Percentiles rank a stretch among this genome's conserved stretches.
Conservation (phyloP, 2,888 invertebrate species). For the Sinhomidia bicolor region DNA sequence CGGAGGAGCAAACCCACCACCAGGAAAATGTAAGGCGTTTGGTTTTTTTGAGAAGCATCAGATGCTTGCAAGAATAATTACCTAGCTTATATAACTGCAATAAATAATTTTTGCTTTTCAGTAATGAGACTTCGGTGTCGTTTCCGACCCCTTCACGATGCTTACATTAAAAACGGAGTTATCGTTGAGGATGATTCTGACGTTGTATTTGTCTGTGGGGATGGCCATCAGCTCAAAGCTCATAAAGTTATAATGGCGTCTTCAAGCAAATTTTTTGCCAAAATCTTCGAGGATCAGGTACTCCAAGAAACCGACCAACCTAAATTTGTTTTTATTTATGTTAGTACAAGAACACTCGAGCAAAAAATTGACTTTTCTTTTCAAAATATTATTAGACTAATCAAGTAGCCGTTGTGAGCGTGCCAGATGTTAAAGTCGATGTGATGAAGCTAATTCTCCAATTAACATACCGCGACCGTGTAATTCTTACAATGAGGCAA, state of each 20-base stretch:
- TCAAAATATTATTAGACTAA: conserved; percentile 45
- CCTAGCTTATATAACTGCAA: background rate
- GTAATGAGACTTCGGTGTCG: conserved; percentile 78
- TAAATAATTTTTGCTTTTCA: conserved; percentile 52
- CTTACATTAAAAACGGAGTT: conserved; percentile 68
- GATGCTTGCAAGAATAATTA: too few relatives aligned
- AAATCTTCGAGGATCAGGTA: conserved; percentile 79
- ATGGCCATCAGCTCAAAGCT: conserved; percentile 74
- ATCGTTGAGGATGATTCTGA: conserved; percentile 77
- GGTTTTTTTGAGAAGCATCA: too few relatives aligned
- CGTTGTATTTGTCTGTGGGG: conserved; percentile 76
- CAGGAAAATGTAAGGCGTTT: conserved; percentile 67
- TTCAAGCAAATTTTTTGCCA: conserved; percentile 76
- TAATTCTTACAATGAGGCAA: conserved; percentile 72
- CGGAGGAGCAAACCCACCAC: too few relatives aligned
- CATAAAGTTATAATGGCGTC: conserved; percentile 78
- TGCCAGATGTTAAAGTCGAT: conserved; percentile 76
- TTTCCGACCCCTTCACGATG: conserved; percentile 75
- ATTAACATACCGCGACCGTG: conserved; percentile 76
- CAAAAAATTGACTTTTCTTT: background rate
- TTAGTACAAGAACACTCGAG: background rate
- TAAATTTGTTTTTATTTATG: background rate
- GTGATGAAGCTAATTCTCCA: conserved; percentile 75
- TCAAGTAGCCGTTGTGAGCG: conserved; percentile 69
- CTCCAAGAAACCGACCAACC: background rate